phyloP scores from a whole-genome alignment of 2,113 vertebrate genomes.

The Ondatra zibethicus region DNA sequence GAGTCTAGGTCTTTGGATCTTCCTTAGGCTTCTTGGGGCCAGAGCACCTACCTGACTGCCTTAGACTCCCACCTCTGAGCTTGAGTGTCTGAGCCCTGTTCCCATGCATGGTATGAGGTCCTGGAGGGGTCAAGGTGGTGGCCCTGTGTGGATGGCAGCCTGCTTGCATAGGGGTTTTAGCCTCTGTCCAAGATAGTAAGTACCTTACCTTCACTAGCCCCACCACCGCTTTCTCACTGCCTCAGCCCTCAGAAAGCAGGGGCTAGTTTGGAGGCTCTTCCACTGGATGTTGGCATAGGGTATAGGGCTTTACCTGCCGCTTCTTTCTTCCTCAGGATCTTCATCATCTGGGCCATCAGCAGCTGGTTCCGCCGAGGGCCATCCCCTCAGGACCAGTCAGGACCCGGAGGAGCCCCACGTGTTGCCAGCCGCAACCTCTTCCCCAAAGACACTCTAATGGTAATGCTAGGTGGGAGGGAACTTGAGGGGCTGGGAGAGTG shows the following conservation, averaged over 20 bases:
- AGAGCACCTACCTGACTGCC: accelerated
- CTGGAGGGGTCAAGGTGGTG: background rate
- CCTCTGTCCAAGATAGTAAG: background rate
- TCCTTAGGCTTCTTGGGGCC: background rate
- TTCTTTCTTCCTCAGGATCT: slow-evolving; percentile 88
- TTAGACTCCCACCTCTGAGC: background rate
- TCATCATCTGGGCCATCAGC: slow-evolving; percentile 99
- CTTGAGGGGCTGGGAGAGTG: accelerated
- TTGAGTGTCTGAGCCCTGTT: background rate
- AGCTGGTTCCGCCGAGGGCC: slow-evolving; percentile 97
- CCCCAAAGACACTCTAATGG: slow-evolving; percentile 97
- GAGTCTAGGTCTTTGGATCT: background rate
- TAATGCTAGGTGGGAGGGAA: slow-evolving; percentile 56
- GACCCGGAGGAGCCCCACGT: slow-evolving; percentile 89
- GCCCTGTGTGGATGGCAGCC: background rate
- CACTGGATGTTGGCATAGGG: background rate
- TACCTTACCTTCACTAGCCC: background rate
- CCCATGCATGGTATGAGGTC: background rate
- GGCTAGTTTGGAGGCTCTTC: too few relatives aligned
- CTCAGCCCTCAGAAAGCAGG: background rate
- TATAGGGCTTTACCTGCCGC: background rate
- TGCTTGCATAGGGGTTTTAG: too few relatives aligned
- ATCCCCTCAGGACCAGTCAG: slow-evolving; percentile 92
- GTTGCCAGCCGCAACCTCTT: slow-evolving; percentile 97
- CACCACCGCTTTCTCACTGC: too few relatives aligned